Percentiles rank a stretch among this genome's conserved stretches.
phyloP scores from a whole-genome alignment of 2,888 invertebrate genomes.

The Phrixothrix hirtus region DNA sequence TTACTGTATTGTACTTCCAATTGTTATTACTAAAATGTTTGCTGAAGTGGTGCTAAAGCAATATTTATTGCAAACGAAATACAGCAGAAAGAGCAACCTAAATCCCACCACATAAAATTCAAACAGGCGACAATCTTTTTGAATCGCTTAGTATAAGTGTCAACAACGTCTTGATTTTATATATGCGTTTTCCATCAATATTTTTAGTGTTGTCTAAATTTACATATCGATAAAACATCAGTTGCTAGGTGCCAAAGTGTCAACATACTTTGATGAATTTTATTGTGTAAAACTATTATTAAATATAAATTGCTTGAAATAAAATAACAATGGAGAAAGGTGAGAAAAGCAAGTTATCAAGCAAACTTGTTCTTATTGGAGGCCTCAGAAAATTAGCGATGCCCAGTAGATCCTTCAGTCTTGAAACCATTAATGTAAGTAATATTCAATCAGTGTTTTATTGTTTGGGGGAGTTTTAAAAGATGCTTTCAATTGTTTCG shows the following conservation, averaged over 20 bases:
- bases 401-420: slow-evolving; percentile 50
- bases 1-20: too few relatives aligned
- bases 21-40: too few relatives aligned
- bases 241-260: slow-evolving; percentile 33
- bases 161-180: not conserved
- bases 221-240: slow-evolving; percentile 41
- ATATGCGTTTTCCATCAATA: not conserved
- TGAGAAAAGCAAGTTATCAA: slow-evolving; percentile 3
- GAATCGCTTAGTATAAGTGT: too few relatives aligned
- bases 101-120: too few relatives aligned
- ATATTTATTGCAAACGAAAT: too few relatives aligned
- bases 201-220: too few relatives aligned
- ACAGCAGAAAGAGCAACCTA: too few relatives aligned
- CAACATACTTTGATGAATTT: not conserved
- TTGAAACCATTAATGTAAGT: slow-evolving; percentile 49
- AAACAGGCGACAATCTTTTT: too few relatives aligned
- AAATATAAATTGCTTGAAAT: not conserved
- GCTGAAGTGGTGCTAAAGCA: too few relatives aligned
- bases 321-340: slow-evolving; percentile 3
- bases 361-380: slow-evolving; percentile 45
- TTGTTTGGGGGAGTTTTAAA: too few relatives aligned
- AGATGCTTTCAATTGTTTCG: too few relatives aligned
- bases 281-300: not conserved
- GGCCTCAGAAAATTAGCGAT: slow-evolving; percentile 48
- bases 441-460: too few relatives aligned